A percentile compares a stretch with the other conserved stretches of the same genome.
phyloP scores from a whole-genome alignment of 2,888 invertebrate species.

The Anarsia innoxiella region DNA sequence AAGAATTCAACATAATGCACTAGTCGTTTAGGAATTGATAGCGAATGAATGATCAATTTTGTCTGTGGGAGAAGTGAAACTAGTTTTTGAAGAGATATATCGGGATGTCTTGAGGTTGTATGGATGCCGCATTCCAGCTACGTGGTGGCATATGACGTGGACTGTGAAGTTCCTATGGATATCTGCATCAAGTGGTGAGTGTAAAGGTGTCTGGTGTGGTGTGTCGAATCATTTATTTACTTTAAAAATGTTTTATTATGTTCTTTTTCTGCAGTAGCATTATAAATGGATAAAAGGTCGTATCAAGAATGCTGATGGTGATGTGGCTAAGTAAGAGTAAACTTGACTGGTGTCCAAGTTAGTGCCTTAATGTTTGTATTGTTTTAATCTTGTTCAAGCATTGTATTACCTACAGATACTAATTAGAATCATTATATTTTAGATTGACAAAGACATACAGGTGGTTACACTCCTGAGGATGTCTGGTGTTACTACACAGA shows the following conservation, averaged over 20 bases:
- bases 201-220: slow-evolving; percentile 27
- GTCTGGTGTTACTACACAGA: too few relatives aligned
- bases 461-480: too few relatives aligned
- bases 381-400: too few relatives aligned
- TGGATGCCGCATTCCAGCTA: slow-evolving; percentile 27
- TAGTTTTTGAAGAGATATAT: slow-evolving; percentile 20
- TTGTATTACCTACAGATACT: too few relatives aligned
- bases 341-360: slow-evolving; percentile 7
- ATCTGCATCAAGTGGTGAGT: slow-evolving; percentile 35
- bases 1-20: neutral
- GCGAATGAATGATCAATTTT: slow-evolving; percentile 32
- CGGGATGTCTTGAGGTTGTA: slow-evolving; percentile 25
- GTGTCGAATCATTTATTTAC: slow-evolving; percentile 19
- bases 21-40: slow-evolving; percentile 12
- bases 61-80: slow-evolving; percentile 30
- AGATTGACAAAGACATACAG: too few relatives aligned
- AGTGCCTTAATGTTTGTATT: slow-evolving; percentile 4
- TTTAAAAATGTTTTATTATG: slow-evolving; percentile 23
- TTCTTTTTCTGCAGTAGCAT: slow-evolving; percentile 39
- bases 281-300: slow-evolving; percentile 31
- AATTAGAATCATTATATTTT: too few relatives aligned
- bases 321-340: slow-evolving; percentile 4
- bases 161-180: slow-evolving; percentile 16
- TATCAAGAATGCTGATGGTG: slow-evolving; percentile 39
- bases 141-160: slow-evolving; percentile 28